Base-by-base conservation (phyloP, 2,113 vertebrate species). In the Misgurnus mizolepis region DNA sequence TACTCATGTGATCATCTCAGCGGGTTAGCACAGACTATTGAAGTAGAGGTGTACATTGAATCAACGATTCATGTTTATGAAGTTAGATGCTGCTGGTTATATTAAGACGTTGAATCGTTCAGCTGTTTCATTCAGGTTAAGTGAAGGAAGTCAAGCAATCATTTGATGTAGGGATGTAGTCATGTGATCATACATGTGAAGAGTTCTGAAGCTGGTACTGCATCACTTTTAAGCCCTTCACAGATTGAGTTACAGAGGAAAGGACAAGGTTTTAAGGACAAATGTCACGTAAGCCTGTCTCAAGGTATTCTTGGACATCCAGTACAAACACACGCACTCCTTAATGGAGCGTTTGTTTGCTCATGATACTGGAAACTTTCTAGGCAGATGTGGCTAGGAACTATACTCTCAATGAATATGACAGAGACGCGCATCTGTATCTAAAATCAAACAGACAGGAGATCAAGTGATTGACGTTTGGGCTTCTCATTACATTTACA, bases 1-100 rank as follows among this genome's bases (percentile, higher is more conserved):
- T 93, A 93, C 80, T 71, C 81, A 68, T 81, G 77, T 84, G 89
- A 88, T 89, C 87, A 89, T 88, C 85, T 76, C 85, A 39, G 18
- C 84, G 86, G 89, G 80, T 69, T 75, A 84, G 68, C 22, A 61
- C 67, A 6, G 64, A 68, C 69, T 61, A 27, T 75, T 68, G 71
- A 58, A 73, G 58, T 77, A 7, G 60, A 73, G 67, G 55, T 78
- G 50, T 39, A 64, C 5, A 7, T 41, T 43, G n/a, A 64, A 61
- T 6, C 76, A 12, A 7, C 12, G 58, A 55, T 66, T 18, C 67
- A 73, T 60, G 60, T 34, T 80, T 41, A 60, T 34, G 41, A 66
- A 66, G 50, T 40, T n/a, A 4, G 50, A 71, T 61, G 18, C 68
- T 73, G 34, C 34, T 60, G 22, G 6, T 58, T 58, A 41, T 43